Conservation (phyloP, 1,140 invertebrate species). For the Apis cerana region DNA sequence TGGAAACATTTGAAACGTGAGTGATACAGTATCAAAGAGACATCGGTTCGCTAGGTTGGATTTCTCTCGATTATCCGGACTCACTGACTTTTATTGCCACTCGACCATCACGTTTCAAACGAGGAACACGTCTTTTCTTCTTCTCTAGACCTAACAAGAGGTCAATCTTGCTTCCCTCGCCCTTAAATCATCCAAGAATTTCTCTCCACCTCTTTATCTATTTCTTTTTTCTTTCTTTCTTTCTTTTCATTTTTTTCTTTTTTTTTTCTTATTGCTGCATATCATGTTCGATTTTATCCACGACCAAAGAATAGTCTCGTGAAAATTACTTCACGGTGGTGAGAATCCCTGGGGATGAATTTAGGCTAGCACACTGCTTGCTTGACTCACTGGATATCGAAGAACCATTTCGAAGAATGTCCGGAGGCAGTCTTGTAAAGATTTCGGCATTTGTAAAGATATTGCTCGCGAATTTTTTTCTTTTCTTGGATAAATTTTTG, state of each 20-base stretch:
- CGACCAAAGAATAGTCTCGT: slow-evolving; percentile 26
- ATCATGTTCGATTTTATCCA: slow-evolving; percentile 32
- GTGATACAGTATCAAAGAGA: neutral
- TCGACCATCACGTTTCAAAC: slow-evolving; percentile 1
- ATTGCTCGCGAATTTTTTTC: neutral
- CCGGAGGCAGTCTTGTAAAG: slow-evolving; percentile 13
- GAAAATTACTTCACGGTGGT: slow-evolving; percentile 34
- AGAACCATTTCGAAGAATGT: slow-evolving; percentile 25
- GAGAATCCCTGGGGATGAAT: slow-evolving; percentile 39
- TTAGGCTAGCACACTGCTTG: neutral
- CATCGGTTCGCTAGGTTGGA: neutral
- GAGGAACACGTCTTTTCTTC: neutral
- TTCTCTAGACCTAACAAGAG: neutral
- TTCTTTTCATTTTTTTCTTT: too few species aligned
- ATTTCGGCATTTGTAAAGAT: slow-evolving; percentile 39
- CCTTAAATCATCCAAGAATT: slow-evolving; percentile 25
- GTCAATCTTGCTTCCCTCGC: slow-evolving; percentile 12
- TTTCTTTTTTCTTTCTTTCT: neutral
- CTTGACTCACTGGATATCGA: slow-evolving; percentile 36
- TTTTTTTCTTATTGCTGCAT: neutral
- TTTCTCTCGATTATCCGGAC: slow-evolving; percentile 17
- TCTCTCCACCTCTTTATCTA: too few species aligned
- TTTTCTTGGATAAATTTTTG: too few species aligned
- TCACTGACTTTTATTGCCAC: slow-evolving; percentile 41
- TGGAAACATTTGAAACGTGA: neutral